These are phyloP conservation scores for Tetranychus piercei DNA, from an alignment of 2,888 invertebrate genomes.

Conservation along the genomic window DNA sequence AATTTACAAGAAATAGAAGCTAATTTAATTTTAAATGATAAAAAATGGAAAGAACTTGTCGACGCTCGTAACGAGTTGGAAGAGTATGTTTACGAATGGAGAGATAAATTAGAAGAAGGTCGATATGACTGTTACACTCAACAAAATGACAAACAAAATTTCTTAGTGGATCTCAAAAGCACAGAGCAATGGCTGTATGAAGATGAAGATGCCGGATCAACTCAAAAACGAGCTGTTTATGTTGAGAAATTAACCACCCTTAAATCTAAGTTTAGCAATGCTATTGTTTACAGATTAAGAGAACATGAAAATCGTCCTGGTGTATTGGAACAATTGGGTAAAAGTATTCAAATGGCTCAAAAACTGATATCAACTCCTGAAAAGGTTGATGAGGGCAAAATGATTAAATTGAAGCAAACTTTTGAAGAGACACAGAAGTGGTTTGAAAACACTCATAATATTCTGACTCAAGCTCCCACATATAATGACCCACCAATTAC, in stretches of 20 bases:
- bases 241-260: constrained; percentile 38
- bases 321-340: constrained; percentile 20
- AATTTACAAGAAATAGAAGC: constrained; percentile 37
- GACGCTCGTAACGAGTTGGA: constrained; percentile 93
- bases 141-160: constrained; percentile 29
- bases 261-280: constrained; percentile 30
- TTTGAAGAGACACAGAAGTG: constrained; percentile 55
- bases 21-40: constrained; percentile 65
- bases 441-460: constrained; percentile 55
- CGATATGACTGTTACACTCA: constrained; percentile 19
- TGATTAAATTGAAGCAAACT: constrained; percentile 33
- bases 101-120: constrained; percentile 49
- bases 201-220: constrained; percentile 89
- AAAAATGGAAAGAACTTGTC: constrained; percentile 77
- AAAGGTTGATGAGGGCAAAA: constrained; percentile 13
- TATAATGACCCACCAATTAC: constrained; percentile 45
- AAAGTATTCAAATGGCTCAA: constrained; percentile 17
- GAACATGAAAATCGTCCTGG: constrained; percentile 18
- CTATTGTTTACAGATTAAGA: constrained; percentile 14
- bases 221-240: constrained; percentile 58
- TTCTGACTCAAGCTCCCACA: constrained; percentile 45
- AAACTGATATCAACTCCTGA: constrained; percentile 18
- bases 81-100: constrained; percentile 91
- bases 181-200: constrained; percentile 96
- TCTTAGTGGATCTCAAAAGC: constrained; percentile 46